phyloP scores from a whole-genome alignment of 1,140 invertebrate species.

The Dufourea novaeangliae region DNA sequence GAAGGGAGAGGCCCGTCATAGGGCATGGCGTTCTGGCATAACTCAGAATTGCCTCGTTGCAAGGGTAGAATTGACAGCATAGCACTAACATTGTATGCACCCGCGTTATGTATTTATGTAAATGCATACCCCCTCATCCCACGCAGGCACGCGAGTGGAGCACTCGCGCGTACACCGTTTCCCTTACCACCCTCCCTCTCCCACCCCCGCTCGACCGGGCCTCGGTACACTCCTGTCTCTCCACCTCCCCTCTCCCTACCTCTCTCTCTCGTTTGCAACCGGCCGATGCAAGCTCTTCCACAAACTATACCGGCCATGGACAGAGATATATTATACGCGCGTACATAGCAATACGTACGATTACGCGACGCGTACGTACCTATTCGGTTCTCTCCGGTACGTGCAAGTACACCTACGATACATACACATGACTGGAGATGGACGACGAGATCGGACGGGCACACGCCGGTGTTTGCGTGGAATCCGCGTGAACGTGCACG shows the following conservation, averaged over 20 bases:
- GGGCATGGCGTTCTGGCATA: constrained; percentile 78
- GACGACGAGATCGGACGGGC: too few species aligned
- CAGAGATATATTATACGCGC: constrained; percentile 69
- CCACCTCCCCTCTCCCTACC: constrained; percentile 4
- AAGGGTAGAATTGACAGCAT: constrained; percentile 81
- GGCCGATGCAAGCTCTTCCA: constrained; percentile 60
- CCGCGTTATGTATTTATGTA: constrained; percentile 83
- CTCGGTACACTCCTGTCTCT: too few species aligned
- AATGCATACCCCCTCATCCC: constrained; percentile 78
- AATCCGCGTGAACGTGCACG: constrained; percentile 50
- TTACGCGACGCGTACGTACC: constrained; percentile 1
- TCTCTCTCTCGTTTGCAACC: constrained; percentile 59
- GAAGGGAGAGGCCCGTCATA: constrained; percentile 69
- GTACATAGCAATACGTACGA: constrained; percentile 52
- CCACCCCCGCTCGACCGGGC: constrained; percentile 25
- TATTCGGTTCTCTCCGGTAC: too few species aligned
- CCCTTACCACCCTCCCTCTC: constrained; percentile 38
- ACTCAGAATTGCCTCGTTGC: constrained; percentile 81
- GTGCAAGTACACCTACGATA: too few species aligned
- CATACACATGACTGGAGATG: too few species aligned
- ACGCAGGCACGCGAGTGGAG: constrained; percentile 22
- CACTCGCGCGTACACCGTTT: constrained; percentile 49
- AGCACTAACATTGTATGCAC: constrained; percentile 82
- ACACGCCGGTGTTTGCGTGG: background rate
- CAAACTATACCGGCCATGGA: constrained; percentile 64